phyloP scores from a whole-genome alignment of 2,113 vertebrate genomes.

The Podilymbus podiceps region DNA sequence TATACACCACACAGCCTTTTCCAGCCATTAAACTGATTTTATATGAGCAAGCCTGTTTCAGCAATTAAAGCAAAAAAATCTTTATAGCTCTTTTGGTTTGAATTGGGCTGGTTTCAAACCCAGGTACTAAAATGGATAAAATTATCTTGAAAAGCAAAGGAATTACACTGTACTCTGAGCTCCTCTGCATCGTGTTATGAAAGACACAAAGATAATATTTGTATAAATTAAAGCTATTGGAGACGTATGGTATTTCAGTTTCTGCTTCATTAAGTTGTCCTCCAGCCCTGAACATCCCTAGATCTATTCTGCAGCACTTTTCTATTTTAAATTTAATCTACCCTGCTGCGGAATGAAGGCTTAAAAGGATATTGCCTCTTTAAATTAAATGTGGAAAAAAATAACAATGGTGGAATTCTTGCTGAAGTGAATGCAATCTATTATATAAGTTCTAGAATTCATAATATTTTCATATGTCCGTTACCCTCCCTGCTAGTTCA shows the following conservation, averaged over 20 bases:
- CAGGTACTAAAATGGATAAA: constrained; percentile 62
- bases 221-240: constrained; percentile 72
- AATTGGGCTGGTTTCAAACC: constrained; percentile 53
- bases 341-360: constrained; percentile 52
- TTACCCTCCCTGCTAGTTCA: constrained; percentile 21
- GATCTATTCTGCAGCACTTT: constrained; percentile 64
- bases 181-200: constrained; percentile 53
- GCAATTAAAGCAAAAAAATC: constrained; percentile 53
- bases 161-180: constrained; percentile 24
- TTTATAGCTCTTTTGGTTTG: constrained; percentile 52
- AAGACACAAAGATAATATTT: constrained; percentile 71
- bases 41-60: constrained; percentile 20
- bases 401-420: constrained; percentile 55
- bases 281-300: constrained; percentile 64
- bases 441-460: constrained; percentile 54
- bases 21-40: constrained; percentile 47
- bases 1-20: background rate
- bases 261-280: constrained; percentile 71
- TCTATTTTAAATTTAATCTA: constrained; percentile 71
- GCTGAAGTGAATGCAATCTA: constrained; percentile 54
- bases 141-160: constrained; percentile 52
- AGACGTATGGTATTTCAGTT: constrained; percentile 65
- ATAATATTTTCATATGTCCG: constrained; percentile 40
- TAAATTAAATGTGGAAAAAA: constrained; percentile 66
- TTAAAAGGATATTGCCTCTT: constrained; percentile 68